A percentile compares a stretch with the other conserved stretches of the same genome.
phyloP scores from a whole-genome alignment of 2,113 vertebrate species.

The Tachysurus fulvidraco region DNA sequence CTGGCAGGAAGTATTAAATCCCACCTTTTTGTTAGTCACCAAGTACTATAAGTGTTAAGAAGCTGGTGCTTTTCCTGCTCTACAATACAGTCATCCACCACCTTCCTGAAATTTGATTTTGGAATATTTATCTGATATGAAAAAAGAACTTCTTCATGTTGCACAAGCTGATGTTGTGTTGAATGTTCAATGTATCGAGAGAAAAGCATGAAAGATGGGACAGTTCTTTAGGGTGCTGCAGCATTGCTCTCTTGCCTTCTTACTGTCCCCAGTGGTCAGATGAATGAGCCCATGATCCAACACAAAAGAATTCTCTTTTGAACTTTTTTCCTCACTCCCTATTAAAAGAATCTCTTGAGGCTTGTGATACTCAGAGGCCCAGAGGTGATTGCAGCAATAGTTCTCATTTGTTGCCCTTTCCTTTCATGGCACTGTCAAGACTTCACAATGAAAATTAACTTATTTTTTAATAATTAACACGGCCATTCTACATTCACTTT shows the following conservation, averaged over 20 bases:
- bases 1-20: not conserved
- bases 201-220: not conserved
- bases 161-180: not conserved
- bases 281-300: not conserved
- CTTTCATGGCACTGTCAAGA: conserved; percentile 35
- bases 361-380: conserved; percentile 81
- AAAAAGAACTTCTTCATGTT: not conserved
- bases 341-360: conserved; percentile 80
- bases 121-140: not conserved
- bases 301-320: not conserved
- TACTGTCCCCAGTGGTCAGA: not conserved
- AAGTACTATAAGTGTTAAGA: not conserved
- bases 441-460: conserved; percentile 22
- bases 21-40: not conserved
- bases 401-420: conserved; percentile 49
- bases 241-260: not conserved
- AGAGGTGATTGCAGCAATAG: conserved; percentile 84
- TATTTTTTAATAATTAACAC: not conserved
- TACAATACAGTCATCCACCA: not conserved
- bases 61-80: not conserved
- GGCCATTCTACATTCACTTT: not conserved
- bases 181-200: not conserved
- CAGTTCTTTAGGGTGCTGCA: not conserved
- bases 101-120: not conserved
- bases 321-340: conserved; percentile 55